Evolutionary conservation across 2,797 vertebrate species (phyloP).

Genomic region (Phoxinus dragarum): DNA sequence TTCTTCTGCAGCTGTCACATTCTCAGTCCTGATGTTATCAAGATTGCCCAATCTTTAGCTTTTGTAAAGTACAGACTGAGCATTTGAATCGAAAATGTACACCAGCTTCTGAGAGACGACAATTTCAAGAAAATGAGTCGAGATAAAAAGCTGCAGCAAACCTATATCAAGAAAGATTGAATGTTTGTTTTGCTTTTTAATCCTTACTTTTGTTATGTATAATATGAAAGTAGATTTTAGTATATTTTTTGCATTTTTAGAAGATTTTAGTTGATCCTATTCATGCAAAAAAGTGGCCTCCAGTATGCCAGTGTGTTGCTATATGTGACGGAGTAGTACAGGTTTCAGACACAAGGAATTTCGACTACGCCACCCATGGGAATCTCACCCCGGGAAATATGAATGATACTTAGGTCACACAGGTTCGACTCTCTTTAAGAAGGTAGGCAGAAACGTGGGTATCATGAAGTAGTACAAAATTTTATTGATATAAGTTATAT

Average conservation of each 20-base stretch:
- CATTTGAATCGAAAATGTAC: background rate
- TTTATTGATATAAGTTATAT: too few species aligned
- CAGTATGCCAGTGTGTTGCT: background rate
- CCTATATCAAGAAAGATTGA: background rate
- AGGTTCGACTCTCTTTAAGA: too few species aligned
- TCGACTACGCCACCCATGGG: too few species aligned
- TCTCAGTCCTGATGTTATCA: constrained; percentile 30
- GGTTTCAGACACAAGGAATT: too few species aligned
- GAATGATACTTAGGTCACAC: too few species aligned
- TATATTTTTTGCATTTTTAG: background rate
- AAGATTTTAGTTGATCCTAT: background rate
- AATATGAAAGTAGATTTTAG: background rate
- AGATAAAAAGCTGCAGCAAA: background rate
- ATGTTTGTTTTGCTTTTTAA: background rate
- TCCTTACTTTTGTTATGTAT: background rate
- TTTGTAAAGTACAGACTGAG: background rate
- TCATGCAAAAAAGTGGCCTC: too few species aligned
- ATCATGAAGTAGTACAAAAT: too few species aligned
- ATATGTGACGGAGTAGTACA: too few species aligned
- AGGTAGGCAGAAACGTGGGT: too few species aligned
- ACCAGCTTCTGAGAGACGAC: background rate
- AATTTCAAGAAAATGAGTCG: background rate
- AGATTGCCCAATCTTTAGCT: constrained; percentile 33
- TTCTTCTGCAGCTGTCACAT: constrained; percentile 51
- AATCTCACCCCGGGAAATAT: too few species aligned